A percentile compares a stretch with the other conserved stretches of the same genome.
Conservation (phyloP, 2,888 invertebrate species). For the Sinohyriopsis cumingii region DNA sequence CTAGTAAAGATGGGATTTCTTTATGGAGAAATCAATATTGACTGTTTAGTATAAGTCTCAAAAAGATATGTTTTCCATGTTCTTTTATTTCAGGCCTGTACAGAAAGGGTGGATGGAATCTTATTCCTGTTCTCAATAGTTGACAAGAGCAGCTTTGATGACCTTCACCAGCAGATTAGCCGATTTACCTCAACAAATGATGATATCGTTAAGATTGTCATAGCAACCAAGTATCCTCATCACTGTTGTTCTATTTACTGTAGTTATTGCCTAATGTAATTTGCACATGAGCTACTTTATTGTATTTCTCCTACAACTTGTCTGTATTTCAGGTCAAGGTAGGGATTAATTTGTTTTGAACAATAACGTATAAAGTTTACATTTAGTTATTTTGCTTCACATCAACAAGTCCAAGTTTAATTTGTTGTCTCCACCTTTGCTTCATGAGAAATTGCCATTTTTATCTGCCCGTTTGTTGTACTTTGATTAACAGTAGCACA, state of each 20-base stretch:
- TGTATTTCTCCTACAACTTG: too few species aligned
- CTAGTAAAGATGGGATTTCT: too few species aligned
- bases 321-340: not conserved
- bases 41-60: too few species aligned
- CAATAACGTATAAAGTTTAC: not conserved
- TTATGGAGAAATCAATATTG: too few species aligned
- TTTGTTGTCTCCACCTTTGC: too few species aligned
- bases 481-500: too few species aligned
- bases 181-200: slow-evolving; percentile 73
- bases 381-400: not conserved
- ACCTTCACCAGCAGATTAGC: slow-evolving; percentile 75
- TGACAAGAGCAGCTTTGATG: slow-evolving; percentile 75
- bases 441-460: too few species aligned
- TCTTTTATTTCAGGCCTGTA: slow-evolving; percentile 73
- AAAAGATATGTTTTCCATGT: too few species aligned
- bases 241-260: not conserved
- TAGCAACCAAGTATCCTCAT: slow-evolving; percentile 75
- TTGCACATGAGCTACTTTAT: too few species aligned
- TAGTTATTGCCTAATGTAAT: not conserved
- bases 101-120: slow-evolving; percentile 75
- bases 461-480: too few species aligned
- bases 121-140: slow-evolving; percentile 76
- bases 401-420: too few species aligned
- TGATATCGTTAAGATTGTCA: slow-evolving; percentile 74
- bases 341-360: not conserved